Evolutionary conservation across 2,797 vertebrate species (phyloP).

Genomic region (Brachyrhaphis roseni): DNA sequence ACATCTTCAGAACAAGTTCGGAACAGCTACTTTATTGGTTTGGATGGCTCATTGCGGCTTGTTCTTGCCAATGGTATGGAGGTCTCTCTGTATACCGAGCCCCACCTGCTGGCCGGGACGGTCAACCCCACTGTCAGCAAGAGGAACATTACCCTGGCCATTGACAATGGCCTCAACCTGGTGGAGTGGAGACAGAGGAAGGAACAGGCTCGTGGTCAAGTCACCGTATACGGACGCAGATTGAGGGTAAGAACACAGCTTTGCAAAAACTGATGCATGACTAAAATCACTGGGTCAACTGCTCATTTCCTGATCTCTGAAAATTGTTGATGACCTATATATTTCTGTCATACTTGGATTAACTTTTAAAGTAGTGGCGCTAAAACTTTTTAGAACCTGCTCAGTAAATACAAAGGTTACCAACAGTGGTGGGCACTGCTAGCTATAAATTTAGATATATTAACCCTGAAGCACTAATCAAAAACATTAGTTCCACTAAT

Average conservation of each 20-base stretch:
- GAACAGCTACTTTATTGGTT: constrained; percentile 97
- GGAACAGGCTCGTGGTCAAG: constrained; percentile 94
- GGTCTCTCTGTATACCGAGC: constrained; percentile 95
- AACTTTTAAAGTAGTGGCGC: neutral
- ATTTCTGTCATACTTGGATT: neutral
- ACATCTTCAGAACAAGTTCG: constrained; percentile 91
- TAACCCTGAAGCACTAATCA: too few species aligned
- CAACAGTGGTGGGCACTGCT: too few species aligned
- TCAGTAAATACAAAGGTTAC: too few species aligned
- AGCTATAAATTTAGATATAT: too few species aligned
- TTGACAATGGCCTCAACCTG: constrained; percentile 95
- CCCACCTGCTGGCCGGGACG: constrained; percentile 94
- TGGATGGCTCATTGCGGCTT: constrained; percentile 92
- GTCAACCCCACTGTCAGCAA: constrained; percentile 97
- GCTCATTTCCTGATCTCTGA: neutral
- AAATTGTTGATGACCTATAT: neutral
- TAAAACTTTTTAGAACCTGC: neutral
- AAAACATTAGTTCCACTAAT: too few species aligned
- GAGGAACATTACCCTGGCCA: constrained; percentile 95
- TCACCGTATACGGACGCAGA: constrained; percentile 95
- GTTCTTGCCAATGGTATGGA: constrained; percentile 99
- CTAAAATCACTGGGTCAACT: neutral
- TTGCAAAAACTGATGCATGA: neutral
- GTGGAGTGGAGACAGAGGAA: constrained; percentile 98
- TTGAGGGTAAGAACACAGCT: constrained; percentile 86